Percentiles rank a stretch among this genome's conserved stretches.
Evolutionary conservation across 1,140 invertebrate species (phyloP).

Genomic region (Drosophila triauraria): DNA sequence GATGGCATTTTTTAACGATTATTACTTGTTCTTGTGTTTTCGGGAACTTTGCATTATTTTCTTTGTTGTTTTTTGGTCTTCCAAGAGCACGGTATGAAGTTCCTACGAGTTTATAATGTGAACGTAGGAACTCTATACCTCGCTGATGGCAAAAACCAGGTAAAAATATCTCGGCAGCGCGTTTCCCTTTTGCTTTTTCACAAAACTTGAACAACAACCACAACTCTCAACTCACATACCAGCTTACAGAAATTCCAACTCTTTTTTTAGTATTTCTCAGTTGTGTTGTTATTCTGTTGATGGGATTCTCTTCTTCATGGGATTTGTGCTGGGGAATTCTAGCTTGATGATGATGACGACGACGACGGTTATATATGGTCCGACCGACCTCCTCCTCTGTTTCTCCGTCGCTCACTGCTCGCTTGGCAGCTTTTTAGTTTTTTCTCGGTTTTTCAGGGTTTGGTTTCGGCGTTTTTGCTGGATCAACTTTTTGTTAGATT

Average conservation of each 20-base stretch:
- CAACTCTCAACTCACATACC: conserved; percentile 39
- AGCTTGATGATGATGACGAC: conserved; percentile 22
- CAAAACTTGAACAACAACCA: conserved; percentile 49
- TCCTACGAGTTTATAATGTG: conserved; percentile 84
- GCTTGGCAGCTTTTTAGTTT: conserved; percentile 43
- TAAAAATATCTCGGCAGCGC: conserved; percentile 61
- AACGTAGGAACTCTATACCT: conserved; percentile 85
- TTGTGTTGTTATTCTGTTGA: conserved; percentile 32
- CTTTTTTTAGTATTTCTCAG: conserved; percentile 36
- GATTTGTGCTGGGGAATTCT: conserved; percentile 45
- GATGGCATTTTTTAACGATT: conserved; percentile 5
- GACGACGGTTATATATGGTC: conserved; percentile 33
- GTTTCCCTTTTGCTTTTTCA: conserved; percentile 51
- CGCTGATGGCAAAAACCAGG: conserved; percentile 85
- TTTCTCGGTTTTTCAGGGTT: conserved; percentile 5
- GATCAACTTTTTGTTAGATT: conserved; percentile 37
- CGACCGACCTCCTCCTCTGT: conserved; percentile 8
- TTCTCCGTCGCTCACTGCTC: conserved; percentile 25
- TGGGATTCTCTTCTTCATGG: conserved; percentile 38
- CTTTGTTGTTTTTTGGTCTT: conserved; percentile 81
- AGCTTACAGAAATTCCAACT: conserved; percentile 53
- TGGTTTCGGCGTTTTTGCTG: conserved; percentile 27
- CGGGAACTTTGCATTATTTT: conserved; percentile 20
- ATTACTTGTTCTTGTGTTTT: conserved; percentile 26
- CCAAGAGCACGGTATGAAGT: conserved; percentile 85